Evolutionary conservation across 2,888 invertebrate species (phyloP), one percentile per base, ranked within the genome.

Genomic region (Leptopterna dolabrata): DNA sequence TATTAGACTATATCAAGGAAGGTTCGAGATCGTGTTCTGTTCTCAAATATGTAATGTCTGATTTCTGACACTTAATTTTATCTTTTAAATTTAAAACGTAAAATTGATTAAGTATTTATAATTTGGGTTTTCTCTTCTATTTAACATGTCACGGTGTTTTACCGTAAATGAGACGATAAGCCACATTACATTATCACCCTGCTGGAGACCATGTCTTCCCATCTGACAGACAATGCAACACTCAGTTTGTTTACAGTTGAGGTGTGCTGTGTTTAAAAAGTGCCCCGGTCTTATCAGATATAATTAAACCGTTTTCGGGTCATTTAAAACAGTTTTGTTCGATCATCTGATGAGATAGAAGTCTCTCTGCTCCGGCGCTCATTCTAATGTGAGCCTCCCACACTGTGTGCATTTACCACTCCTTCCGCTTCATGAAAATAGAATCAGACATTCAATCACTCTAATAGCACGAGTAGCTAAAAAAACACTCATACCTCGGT

Each of bases 311-410:
- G 76, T 86, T 86, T 86, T 76, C 76, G 76, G 86, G 76, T 86
- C 86, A 86, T 86, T 86, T 86, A 86, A 76, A 86, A 86, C 76
- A 76, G 85, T 76, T 76, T 55, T 76, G 76, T 86, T 16, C 63
- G 86, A 86, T 86, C 30, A 86, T 86, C 86, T 30, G 76, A 86
- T 86, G 55, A 86, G 86, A 86, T 86, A 55, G 83, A 29, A 2
- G 63, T 83, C 73, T 83, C 70, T 83, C 41, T 70, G 83, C 70
- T 83, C 29, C 70, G 83, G 2, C 83, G 83, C 30, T 83, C 70
- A 70, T 63, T 83, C 83, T 83, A 83, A 83, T 83, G 70, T 83
- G 83, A 70, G 70, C 70, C 70, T 83, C 83, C 83, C 83, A 83
- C 83, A 83, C 30, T 30, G 36, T 51, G 43, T 51, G 55, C 47